A percentile compares a stretch with the other conserved stretches of the same genome.
Conservation (phyloP, 2,797 vertebrate species). For the Enteromius paludinosus region DNA sequence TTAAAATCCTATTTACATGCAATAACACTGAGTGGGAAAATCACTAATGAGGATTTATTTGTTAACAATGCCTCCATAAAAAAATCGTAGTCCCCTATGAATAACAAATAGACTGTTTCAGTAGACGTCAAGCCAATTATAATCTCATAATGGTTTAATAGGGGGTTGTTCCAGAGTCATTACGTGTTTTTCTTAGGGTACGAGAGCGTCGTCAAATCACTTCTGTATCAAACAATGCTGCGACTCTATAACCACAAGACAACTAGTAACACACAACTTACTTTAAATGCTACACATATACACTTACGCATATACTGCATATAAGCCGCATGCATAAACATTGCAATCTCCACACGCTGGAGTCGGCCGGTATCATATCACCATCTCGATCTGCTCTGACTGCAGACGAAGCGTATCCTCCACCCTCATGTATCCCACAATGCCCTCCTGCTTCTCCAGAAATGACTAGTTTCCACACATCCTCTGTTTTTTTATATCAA, state of each 20-base stretch:
- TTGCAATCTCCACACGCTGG: conserved; percentile 20
- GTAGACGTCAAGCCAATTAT: conserved; percentile 61
- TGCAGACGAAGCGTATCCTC: conserved; percentile 48
- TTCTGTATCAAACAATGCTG: background rate
- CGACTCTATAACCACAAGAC: background rate
- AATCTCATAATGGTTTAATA: conserved; percentile 59
- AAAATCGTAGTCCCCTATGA: conserved; percentile 51
- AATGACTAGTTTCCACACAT: conserved; percentile 39
- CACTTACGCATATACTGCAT: background rate
- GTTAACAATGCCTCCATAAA: conserved; percentile 62
- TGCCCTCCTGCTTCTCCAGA: conserved; percentile 42
- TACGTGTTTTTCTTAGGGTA: conserved; percentile 28
- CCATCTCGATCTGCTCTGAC: conserved; percentile 47
- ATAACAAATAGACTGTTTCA: conserved; percentile 62
- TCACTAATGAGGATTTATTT: conserved; percentile 63
- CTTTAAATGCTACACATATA: conserved; percentile 24
- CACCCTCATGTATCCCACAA: conserved; percentile 35
- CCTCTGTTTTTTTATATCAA: conserved; percentile 39
- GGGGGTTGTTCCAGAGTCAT: conserved; percentile 45
- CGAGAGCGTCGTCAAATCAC: background rate
- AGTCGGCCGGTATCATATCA: conserved; percentile 48
- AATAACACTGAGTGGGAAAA: conserved; percentile 53
- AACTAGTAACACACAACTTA: conserved; percentile 24
- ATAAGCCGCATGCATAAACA: conserved; percentile 27
- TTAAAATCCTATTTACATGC: conserved; percentile 62